These are phyloP conservation scores for Calephelis nemesis DNA, from an alignment of 1,140 invertebrate species.

Conservation along the genomic window DNA sequence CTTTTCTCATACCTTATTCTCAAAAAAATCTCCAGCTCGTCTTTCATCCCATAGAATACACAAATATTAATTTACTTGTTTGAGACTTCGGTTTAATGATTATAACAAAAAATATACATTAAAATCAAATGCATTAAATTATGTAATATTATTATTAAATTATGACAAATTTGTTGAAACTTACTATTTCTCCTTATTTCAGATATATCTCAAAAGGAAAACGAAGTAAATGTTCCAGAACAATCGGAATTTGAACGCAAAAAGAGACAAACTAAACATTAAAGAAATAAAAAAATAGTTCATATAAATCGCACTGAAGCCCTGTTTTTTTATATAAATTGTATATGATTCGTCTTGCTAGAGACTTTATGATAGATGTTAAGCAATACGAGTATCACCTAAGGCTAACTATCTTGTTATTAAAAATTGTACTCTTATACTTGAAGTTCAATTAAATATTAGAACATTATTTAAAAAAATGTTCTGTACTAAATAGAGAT, in stretches of 20 bases:
- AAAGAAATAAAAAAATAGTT: neutral
- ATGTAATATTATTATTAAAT: too few relatives aligned
- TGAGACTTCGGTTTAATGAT: neutral
- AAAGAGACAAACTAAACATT: constrained; percentile 46
- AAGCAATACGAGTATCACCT: neutral
- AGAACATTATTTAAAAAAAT: neutral
- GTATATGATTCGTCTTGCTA: constrained; percentile 12
- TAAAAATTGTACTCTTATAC: neutral
- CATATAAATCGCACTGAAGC: constrained; percentile 17
- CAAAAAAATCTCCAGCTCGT: too few relatives aligned
- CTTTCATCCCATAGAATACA: neutral
- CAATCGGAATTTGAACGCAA: constrained; percentile 45
- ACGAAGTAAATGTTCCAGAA: constrained; percentile 49
- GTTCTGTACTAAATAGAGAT: neutral
- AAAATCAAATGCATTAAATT: too few relatives aligned
- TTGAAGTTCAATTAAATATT: neutral
- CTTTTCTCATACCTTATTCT: too few relatives aligned
- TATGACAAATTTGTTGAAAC: neutral
- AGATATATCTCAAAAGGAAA: constrained; percentile 44
- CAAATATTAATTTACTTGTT: too few relatives aligned
- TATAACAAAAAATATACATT: neutral
- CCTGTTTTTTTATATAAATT: constrained; percentile 9
- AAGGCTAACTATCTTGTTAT: neutral
- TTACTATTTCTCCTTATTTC: constrained; percentile 19
- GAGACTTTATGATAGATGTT: constrained; percentile 2